Evolutionary conservation across 2,888 invertebrate species (phyloP), one percentile per base, ranked within the genome.

Genomic region (Harpalus rufipes): DNA sequence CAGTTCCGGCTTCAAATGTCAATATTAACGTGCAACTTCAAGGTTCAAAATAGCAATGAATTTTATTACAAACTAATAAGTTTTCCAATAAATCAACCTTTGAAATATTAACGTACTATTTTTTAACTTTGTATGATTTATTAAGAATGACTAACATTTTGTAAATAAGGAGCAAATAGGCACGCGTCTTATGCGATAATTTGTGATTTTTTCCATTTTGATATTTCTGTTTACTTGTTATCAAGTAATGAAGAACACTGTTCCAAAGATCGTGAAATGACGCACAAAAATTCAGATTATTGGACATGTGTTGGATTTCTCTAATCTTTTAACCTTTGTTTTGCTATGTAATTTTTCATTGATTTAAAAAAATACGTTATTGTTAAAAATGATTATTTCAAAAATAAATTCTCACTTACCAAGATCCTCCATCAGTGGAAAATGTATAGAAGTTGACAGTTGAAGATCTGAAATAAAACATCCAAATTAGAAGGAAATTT

Each of bases 261-360:
- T 12, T 51, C 12, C 44, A 51, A 51, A 51, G 44, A 12, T 51
- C 44, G 44, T 51, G 32, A 32, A 51, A 12, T 51, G 44, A 51
- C 44, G 44, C 44, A 51, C 44, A 6, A 51, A 51, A 51, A 51
- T 12, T 51, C 6, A 51, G 44, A 51, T 51, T 51, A 51, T 32
- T 51, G 44, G 44, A 51, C 44, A 51, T 51, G 44, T 51, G 44
- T 32, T 51, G 44, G 44, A 51, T 51, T 51, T 51, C 10, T 51
- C 44, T 51, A 51, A 51, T 51, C 44, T 5, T 51, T 51, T 51
- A 51, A 51, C 44, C 44, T 51, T 51, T 51, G 44, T 51, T 51
- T 8, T 51, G 44, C 8, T 51, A 12, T 51, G 5, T 51, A 8
- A 12, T 51, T 51, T 12, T 7, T 51, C 10, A 51, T 51, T 51